These are phyloP conservation scores for Drosophila paranaensis DNA, from an alignment of 2,888 invertebrate species.

Conservation along the genomic window DNA sequence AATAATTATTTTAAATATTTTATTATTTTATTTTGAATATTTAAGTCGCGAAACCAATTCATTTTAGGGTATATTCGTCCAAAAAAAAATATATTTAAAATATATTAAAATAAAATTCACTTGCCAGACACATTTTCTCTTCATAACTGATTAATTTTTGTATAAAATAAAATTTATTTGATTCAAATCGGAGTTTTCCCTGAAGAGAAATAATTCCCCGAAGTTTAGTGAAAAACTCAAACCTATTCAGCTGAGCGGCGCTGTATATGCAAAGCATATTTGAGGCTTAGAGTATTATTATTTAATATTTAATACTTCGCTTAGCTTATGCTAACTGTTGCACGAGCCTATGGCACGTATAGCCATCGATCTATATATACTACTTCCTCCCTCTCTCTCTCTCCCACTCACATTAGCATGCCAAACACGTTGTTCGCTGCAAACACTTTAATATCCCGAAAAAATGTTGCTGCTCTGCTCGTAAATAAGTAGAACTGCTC, in stretches of 20 bases:
- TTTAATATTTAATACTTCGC: background rate
- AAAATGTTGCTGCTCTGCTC: constrained; percentile 21
- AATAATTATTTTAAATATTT: background rate
- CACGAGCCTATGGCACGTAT: constrained; percentile 2
- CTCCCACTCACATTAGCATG: constrained; percentile 30
- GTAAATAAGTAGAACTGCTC: constrained; percentile 39
- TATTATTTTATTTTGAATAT: background rate
- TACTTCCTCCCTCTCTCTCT: background rate
- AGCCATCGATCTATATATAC: background rate
- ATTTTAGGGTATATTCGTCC: too few species aligned
- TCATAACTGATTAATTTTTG: background rate
- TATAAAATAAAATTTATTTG: background rate
- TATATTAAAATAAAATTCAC: too few species aligned
- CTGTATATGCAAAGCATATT: background rate
- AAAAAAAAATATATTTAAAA: too few species aligned
- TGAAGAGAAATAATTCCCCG: background rate
- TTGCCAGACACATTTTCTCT: too few species aligned
- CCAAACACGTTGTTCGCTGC: constrained; percentile 38
- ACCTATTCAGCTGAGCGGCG: background rate
- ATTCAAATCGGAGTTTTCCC: background rate
- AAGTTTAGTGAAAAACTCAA: background rate
- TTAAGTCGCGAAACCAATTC: too few species aligned
- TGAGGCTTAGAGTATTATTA: background rate
- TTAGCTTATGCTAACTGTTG: constrained; percentile 30
- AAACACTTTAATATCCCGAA: constrained; percentile 36